Evolutionary conservation across 2,797 vertebrate species (phyloP), one percentile per base, ranked within the genome.

Genomic region (Chaunax sp.): DNA sequence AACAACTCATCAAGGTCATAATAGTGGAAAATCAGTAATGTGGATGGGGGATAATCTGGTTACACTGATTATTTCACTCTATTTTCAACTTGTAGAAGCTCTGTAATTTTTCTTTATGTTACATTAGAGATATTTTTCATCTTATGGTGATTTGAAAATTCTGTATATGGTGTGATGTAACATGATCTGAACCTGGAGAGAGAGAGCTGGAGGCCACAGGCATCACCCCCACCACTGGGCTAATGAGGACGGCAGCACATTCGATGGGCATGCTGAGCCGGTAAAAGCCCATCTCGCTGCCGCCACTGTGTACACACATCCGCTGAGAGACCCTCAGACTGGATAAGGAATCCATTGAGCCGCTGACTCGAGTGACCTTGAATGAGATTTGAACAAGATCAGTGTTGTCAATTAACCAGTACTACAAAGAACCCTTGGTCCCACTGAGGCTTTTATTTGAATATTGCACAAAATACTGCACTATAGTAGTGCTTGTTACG

Each of bases 231-330:
- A 92, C 92, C 25, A 82, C 79, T 5, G 94, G 93, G 77, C 90
- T 93, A 14, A 88, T 94, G 82, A 98, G 96, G 26, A 93, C 79
- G 22, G 95, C 93, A 0, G 95, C 96, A 44, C 96, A 98, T 77
- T 97, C 91, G 5, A 98, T 86, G 15, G 96, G 94, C 96, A 98
- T 95, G 87, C 96, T 99, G 83, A 99, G 92, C 43, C 97, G 95
- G 83, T 95, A 98, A 89, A 96, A 99, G 84, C 93, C 94, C 75
- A 96, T 91, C 2, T 96, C 94, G 1, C 88, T 92, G 86, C 89
- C 94, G 86, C 91, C 94, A 75, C 93, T 85, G 64, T 95, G 94
- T 5, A 93, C 92, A 44, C 94, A 94, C 25, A 94, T 91, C 80
- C 92, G 95, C 89, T 96, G 95, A 3, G 94, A 95, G 72, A 98